Conservation (phyloP, 2,113 vertebrate genomes). For the Bubo bubo region DNA sequence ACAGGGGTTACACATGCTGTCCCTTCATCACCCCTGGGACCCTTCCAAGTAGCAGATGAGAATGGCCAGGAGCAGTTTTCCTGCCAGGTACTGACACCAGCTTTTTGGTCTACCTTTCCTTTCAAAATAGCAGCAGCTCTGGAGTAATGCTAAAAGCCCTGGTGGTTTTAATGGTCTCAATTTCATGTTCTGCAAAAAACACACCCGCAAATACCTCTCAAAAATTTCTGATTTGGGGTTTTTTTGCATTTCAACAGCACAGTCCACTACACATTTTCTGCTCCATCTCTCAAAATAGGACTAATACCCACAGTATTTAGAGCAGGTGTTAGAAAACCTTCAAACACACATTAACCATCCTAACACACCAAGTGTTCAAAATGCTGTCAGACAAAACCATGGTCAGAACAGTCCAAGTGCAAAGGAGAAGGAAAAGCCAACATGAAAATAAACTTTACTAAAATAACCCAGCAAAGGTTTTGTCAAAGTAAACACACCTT, state of each 20-base stretch:
- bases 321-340: not conserved
- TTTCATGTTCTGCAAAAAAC: not conserved
- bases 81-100: not conserved
- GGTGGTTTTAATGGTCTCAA: not conserved
- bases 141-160: not conserved
- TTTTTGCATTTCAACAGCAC: not conserved
- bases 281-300: not conserved
- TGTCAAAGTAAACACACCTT: not conserved
- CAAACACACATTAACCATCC: not conserved
- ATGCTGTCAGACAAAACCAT: not conserved
- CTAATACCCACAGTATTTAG: not conserved
- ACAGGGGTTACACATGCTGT: rapidly evolving
- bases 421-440: not conserved
- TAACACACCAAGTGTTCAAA: not conserved
- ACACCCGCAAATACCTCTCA: not conserved
- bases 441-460: not conserved
- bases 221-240: not conserved
- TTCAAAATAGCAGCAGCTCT: not conserved
- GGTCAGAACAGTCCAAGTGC: not conserved
- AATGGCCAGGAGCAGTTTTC: not conserved
- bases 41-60: not conserved
- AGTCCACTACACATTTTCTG: not conserved
- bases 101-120: not conserved
- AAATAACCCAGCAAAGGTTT: constrained; percentile 30
- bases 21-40: not conserved